Evolutionary conservation across 2,888 invertebrate genomes (phyloP).

Genomic region (Heliconius ethilla): DNA sequence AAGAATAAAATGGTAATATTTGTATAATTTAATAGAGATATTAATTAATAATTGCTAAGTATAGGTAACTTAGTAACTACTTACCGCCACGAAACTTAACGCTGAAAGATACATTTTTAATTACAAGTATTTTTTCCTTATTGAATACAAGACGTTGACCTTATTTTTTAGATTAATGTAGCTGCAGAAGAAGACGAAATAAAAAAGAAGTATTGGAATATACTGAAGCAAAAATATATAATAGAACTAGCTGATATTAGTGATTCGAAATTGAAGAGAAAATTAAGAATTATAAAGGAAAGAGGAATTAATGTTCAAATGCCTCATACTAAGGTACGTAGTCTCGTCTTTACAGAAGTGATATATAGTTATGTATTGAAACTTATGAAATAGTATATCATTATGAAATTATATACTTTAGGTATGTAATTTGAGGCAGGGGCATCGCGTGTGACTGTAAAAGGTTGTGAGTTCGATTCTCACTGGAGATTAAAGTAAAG

Average conservation of each 20-base stretch:
- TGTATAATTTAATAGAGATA: neutral
- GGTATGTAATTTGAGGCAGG: neutral
- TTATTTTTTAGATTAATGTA: slow-evolving; percentile 61
- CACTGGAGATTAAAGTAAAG: too few species aligned
- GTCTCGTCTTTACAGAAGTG: slow-evolving; percentile 4
- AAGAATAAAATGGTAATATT: slow-evolving; percentile 72
- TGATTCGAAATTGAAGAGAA: slow-evolving; percentile 61
- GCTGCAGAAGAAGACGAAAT: slow-evolving; percentile 76
- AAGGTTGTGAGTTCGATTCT: neutral
- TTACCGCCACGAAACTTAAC: neutral
- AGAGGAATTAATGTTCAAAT: slow-evolving; percentile 74
- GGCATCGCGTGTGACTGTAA: neutral
- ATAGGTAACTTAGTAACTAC: neutral
- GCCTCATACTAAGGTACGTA: slow-evolving; percentile 72
- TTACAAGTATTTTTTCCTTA: too few species aligned
- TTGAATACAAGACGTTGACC: neutral
- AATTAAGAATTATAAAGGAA: slow-evolving; percentile 72
- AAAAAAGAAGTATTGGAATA: slow-evolving; percentile 74
- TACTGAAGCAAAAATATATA: slow-evolving; percentile 70
- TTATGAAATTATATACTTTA: too few species aligned
- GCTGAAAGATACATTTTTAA: too few species aligned
- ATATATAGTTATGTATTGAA: neutral
- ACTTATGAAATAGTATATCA: too few species aligned
- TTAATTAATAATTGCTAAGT: neutral
- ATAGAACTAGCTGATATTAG: slow-evolving; percentile 51